Evolutionary conservation across 1,140 invertebrate genomes (phyloP), one percentile per base, ranked within the genome.

Genomic region (Drosophila watanabei): DNA sequence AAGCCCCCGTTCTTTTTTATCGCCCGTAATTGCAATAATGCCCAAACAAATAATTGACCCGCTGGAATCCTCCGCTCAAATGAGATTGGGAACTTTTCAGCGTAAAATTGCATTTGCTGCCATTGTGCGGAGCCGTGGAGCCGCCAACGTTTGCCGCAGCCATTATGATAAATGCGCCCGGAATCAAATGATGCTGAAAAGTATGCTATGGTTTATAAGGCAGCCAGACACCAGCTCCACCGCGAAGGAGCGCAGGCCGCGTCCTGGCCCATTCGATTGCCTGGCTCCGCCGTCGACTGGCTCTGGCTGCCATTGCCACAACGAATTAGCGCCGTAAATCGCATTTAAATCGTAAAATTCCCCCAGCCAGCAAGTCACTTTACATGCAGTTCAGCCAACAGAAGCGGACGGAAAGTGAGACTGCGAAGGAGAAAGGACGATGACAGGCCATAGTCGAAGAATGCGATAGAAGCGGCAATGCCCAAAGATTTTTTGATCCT

Each of bases 291-390:
- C 30, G 46, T 24, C 32, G 68, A 59, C 63, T 60, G 37, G 24
- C 75, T 49, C 52, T 41, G 57, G 16, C 62, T 85, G 81, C 81
- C 85, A 80, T 65, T 90, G 86, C 78, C 86, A 85, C 81, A 79
- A 82, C 76, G 86, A 90, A 90, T 90, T 90, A 90, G 86, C 86
- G 86, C 87, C 86, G 87, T 90, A 90, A 90, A 90, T 90, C 87
- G 86, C 76, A 91, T 90, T 90, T 90, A 91, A 90, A 90, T 90
- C 86, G 86, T 90, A 87, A 87, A 90, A 90, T 90, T 90, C 87
- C 65, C 71, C 30, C 87, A 82, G 87, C 60, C 76, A 90, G 49
- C 65, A 62, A 90, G 75, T 76, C 87, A 86, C 85, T 89, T 88
- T 88, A 83, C 86, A 80, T 85, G 75, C 63, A 56, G 68, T 81